These are phyloP conservation scores for Heliconius ismenius DNA, from an alignment of 2,888 invertebrate species.

Conservation along the genomic window DNA sequence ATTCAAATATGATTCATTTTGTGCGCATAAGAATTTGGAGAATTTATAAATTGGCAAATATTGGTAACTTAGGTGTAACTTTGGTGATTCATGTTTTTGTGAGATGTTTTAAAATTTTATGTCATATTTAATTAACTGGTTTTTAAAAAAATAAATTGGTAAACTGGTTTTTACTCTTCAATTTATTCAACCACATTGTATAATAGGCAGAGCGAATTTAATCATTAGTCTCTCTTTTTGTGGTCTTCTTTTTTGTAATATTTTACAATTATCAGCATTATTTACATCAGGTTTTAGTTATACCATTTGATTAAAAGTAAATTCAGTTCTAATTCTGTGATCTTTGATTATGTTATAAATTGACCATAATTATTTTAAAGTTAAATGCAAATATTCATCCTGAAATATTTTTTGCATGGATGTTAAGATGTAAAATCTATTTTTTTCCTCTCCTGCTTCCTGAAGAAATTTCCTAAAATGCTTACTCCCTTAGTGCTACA, in stretches of 20 bases:
- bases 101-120: not conserved
- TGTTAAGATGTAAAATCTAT: too few species aligned
- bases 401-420: too few species aligned
- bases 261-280: too few species aligned
- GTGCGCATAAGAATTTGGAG: not conserved
- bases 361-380: too few species aligned
- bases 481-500: too few species aligned
- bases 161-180: not conserved
- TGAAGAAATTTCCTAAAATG: not conserved
- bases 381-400: too few species aligned
- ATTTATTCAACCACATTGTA: not conserved
- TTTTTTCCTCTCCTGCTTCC: not conserved
- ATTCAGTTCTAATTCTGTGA: too few species aligned
- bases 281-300: too few species aligned
- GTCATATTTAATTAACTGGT: not conserved
- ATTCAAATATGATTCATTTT: constrained; percentile 2
- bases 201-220: not conserved
- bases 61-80: constrained; percentile 7
- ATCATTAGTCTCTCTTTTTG: too few species aligned
- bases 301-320: too few species aligned
- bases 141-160: not conserved
- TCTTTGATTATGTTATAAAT: too few species aligned
- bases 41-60: not conserved
- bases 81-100: not conserved
- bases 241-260: too few species aligned